These are phyloP conservation scores for Notiomystis cincta DNA, from an alignment of 2,113 vertebrate species.

Conservation along the genomic window DNA sequence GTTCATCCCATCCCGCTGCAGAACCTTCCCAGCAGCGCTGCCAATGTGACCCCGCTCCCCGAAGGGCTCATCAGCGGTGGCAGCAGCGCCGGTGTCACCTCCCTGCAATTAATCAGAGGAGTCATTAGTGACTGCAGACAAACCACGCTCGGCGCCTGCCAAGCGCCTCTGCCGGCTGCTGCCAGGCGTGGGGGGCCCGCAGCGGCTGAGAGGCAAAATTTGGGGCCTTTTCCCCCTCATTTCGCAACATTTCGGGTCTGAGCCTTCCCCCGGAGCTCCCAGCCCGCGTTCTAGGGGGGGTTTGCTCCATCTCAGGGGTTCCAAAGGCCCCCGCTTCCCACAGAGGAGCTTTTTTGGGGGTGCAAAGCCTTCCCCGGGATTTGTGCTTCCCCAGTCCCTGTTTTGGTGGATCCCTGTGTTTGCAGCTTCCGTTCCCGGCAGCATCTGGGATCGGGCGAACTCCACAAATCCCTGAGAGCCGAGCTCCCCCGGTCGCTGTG, in stretches of 20 bases:
- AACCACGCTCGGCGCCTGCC: background rate
- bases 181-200: background rate
- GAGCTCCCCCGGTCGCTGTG: background rate
- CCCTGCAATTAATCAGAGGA: background rate
- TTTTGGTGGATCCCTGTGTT: accelerated
- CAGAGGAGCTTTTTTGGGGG: accelerated
- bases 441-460: background rate
- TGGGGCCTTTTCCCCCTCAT: accelerated
- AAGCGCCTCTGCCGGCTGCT: background rate
- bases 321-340: accelerated
- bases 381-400: accelerated
- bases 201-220: background rate
- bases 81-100: background rate
- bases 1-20: background rate
- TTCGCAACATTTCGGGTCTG: background rate
- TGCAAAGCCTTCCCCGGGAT: background rate
- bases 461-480: accelerated
- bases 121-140: background rate
- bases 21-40: background rate
- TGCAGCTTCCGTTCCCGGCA: background rate
- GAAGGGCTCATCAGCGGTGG: background rate
- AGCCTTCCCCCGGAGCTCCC: background rate
- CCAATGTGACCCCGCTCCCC: background rate
- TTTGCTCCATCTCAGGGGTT: background rate
- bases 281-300: accelerated